Conservation (phyloP, 1,140 invertebrate genomes). For the Dryas iulia region DNA sequence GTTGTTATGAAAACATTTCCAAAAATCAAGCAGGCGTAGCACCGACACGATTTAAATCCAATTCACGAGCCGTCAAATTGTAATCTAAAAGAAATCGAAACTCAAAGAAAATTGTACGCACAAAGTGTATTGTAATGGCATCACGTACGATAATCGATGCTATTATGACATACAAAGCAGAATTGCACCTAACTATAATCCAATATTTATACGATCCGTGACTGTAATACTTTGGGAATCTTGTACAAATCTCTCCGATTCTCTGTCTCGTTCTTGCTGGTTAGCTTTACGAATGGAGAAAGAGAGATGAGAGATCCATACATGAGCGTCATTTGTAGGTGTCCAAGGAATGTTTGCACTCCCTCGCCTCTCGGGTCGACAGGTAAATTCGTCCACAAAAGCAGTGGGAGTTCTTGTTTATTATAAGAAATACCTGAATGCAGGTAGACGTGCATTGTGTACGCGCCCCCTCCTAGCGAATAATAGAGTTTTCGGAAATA, state of each 20-base stretch:
- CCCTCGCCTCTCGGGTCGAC: constrained; percentile 54
- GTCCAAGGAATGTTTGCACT: constrained; percentile 67
- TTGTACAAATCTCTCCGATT: constrained; percentile 37
- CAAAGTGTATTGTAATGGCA: constrained; percentile 73
- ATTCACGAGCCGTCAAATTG: constrained; percentile 57
- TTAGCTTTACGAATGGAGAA: constrained; percentile 8
- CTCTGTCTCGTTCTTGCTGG: constrained; percentile 38
- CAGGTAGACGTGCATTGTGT: constrained; percentile 72
- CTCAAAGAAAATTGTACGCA: constrained; percentile 51
- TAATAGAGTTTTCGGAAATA: constrained; percentile 78
- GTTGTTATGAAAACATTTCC: constrained; percentile 49
- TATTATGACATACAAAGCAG: constrained; percentile 77
- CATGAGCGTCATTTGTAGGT: constrained; percentile 49
- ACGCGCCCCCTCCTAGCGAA: constrained; percentile 55
- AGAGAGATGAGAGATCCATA: constrained; percentile 29
- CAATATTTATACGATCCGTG: constrained; percentile 75
- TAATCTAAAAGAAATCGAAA: constrained; percentile 73
- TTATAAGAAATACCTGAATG: constrained; percentile 69
- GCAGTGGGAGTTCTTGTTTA: constrained; percentile 70
- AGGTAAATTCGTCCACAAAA: constrained; percentile 74
- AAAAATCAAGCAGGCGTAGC: constrained; percentile 64
- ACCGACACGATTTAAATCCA: constrained; percentile 53
- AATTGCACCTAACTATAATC: constrained; percentile 78
- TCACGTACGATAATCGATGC: constrained; percentile 77
- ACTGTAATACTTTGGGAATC: constrained; percentile 53